Evolutionary conservation across 2,797 vertebrate genomes (phyloP).

Genomic region (Enteromius unitaeniatus): DNA sequence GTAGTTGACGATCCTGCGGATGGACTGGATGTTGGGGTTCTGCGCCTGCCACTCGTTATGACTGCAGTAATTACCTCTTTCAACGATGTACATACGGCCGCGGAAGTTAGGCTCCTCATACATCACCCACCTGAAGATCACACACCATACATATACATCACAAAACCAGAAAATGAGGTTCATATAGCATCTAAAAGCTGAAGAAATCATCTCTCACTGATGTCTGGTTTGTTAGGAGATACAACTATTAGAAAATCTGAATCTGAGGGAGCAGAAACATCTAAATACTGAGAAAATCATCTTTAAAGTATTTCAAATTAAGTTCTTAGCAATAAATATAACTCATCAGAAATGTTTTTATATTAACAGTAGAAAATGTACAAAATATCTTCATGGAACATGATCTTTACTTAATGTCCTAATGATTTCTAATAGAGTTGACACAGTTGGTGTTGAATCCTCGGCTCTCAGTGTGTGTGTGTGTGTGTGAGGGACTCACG

Average conservation of each 20-base stretch:
- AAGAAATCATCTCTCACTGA: background rate
- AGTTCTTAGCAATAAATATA: no score
- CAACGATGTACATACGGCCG: conserved; percentile 91
- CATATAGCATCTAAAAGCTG: no score
- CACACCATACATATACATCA: background rate
- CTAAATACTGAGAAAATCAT: background rate
- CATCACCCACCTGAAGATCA: conserved; percentile 86
- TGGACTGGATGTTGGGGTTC: conserved; percentile 87
- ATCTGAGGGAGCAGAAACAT: background rate
- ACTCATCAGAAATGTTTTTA: no score
- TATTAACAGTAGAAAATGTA: background rate
- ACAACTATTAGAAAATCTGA: no score
- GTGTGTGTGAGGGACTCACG: conserved; percentile 75
- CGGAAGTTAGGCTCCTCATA: conserved; percentile 93
- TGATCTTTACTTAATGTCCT: no score
- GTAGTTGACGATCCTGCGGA: conserved; percentile 89
- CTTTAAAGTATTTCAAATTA: background rate
- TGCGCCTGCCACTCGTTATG: conserved; percentile 87
- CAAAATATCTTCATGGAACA: no score
- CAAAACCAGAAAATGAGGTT: no score
- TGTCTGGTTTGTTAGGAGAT: no score
- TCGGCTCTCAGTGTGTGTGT: conserved; percentile 68
- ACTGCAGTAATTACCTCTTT: conserved; percentile 86
- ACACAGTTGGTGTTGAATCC: conserved; percentile 87
- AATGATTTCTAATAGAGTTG: conserved; percentile 79